Conservation (phyloP, 2,797 vertebrate species). For the Heliangelus exortis region DNA sequence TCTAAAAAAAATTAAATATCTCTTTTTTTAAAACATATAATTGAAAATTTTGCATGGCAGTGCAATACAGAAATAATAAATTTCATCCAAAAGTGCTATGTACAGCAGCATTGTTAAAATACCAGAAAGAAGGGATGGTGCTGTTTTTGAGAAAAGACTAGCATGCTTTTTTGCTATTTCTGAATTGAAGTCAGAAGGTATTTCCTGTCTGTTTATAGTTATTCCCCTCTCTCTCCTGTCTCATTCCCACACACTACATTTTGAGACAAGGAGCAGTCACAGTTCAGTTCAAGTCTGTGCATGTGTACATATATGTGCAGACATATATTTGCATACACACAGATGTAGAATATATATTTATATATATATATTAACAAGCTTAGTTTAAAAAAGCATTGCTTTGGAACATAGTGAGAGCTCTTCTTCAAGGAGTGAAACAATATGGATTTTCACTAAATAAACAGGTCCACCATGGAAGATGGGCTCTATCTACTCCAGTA, state of each 20-base stretch:
- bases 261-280: slow-evolving; percentile 20
- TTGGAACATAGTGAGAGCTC: slow-evolving; percentile 29
- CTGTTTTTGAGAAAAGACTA: neutral
- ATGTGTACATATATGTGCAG: slow-evolving; percentile 15
- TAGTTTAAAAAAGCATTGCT: slow-evolving; percentile 43
- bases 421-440: slow-evolving; percentile 5
- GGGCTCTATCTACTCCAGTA: neutral
- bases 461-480: neutral
- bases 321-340: slow-evolving; percentile 7
- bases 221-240: slow-evolving; percentile 27
- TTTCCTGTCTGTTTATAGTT: neutral
- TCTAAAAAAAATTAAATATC: slow-evolving; percentile 67
- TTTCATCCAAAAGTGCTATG: slow-evolving; percentile 78
- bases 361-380: slow-evolving; percentile 10
- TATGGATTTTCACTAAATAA: neutral
- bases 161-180: neutral
- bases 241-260: neutral
- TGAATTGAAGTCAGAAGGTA: slow-evolving; percentile 17
- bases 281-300: slow-evolving; percentile 27
- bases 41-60: slow-evolving; percentile 80
- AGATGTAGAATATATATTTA: neutral
- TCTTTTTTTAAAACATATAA: slow-evolving; percentile 75
- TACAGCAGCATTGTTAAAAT: slow-evolving; percentile 73
- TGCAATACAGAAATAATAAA: slow-evolving; percentile 81
- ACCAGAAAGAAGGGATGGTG: slow-evolving; percentile 7